Evolutionary conservation across 2,888 invertebrate genomes (phyloP).

Genomic region (Saturnia pavonia): DNA sequence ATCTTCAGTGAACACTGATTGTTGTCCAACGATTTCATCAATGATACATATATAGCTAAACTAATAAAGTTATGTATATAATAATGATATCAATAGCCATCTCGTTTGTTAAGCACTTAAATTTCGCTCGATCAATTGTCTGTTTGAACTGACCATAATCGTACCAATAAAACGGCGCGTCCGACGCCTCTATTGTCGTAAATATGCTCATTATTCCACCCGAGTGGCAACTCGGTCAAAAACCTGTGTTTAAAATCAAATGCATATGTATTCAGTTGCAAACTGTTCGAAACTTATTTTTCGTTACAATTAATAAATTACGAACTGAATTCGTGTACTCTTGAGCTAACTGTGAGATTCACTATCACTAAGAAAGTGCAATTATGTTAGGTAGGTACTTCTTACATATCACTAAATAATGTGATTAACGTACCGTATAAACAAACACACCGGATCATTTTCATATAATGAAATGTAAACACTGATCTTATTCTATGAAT

Average conservation of each 20-base stretch:
- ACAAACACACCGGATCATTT: constrained; percentile 34
- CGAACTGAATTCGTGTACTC: constrained; percentile 52
- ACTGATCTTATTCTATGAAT: constrained; percentile 34
- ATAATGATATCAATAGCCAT: constrained; percentile 46
- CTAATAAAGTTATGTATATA: constrained; percentile 49
- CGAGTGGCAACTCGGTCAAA: constrained; percentile 65
- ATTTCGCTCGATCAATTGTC: constrained; percentile 54
- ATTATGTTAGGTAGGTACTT: no score
- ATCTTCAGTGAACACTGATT: constrained; percentile 44
- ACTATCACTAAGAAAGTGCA: background rate
- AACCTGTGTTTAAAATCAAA: constrained; percentile 73
- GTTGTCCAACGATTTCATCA: constrained; percentile 45
- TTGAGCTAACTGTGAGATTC: constrained; percentile 53
- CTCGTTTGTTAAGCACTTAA: constrained; percentile 55
- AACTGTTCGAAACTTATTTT: constrained; percentile 63
- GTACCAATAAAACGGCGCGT: constrained; percentile 52
- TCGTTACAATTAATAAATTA: constrained; percentile 67
- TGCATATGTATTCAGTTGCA: constrained; percentile 53
- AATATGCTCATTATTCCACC: constrained; percentile 61
- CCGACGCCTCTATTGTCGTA: constrained; percentile 52
- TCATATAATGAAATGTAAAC: constrained; percentile 35
- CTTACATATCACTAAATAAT: background rate
- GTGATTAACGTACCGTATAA: constrained; percentile 47
- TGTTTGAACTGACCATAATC: constrained; percentile 57
- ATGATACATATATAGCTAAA: constrained; percentile 46